A percentile compares a stretch with the other conserved stretches of the same genome.
Conservation (phyloP, 2,797 vertebrate genomes). For the Onychomys torridus region DNA sequence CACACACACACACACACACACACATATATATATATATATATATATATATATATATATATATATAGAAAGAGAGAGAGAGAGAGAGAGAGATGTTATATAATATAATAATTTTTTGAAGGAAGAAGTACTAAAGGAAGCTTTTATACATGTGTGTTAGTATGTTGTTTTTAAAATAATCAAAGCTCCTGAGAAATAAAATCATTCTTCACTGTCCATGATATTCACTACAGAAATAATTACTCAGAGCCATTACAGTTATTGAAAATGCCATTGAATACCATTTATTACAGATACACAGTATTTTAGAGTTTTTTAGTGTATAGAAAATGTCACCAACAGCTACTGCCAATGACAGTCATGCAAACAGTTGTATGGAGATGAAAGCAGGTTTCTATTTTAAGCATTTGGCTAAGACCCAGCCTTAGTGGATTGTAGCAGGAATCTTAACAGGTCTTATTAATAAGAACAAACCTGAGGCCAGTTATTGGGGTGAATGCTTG, state of each 20-base stretch:
- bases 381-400: conserved; percentile 28
- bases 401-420: not conserved
- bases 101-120: not conserved
- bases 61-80: not conserved
- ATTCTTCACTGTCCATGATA: conserved; percentile 27
- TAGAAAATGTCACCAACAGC: not conserved
- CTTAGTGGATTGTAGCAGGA: not conserved
- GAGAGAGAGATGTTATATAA: not conserved
- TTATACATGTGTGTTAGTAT: not conserved
- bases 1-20: too few species aligned
- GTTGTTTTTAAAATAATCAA: conserved; percentile 20
- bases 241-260: conserved; percentile 5
- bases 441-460: too few species aligned
- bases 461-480: too few species aligned
- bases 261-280: conserved; percentile 42
- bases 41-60: not conserved
- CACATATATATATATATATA: not conserved
- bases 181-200: conserved; percentile 36
- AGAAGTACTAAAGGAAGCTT: conserved; percentile 22
- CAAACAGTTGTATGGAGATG: not conserved
- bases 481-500: too few species aligned
- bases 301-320: not conserved
- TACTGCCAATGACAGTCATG: not conserved
- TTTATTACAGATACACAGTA: not conserved
- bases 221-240: conserved; percentile 33